Percentiles rank a stretch among this genome's conserved stretches.
Conservation (phyloP, 92 coral and sea anemone genomes). For the Blastomussa wellsi region DNA sequence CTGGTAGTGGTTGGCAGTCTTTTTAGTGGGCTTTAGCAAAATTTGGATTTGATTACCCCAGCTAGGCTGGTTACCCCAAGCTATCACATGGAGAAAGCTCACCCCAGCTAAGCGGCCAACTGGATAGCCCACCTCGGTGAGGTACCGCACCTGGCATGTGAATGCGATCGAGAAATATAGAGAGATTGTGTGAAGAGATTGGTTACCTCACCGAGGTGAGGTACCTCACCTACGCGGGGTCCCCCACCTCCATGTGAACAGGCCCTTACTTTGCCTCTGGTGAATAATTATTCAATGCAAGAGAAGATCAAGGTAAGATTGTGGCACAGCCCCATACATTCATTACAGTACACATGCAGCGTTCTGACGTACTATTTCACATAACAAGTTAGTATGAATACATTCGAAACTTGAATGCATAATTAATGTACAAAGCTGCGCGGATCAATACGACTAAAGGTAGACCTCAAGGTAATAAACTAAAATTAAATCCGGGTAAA, state of each 20-base stretch:
- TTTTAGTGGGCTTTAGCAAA: slow-evolving; percentile 14
- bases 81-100: slow-evolving; percentile 46
- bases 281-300: slow-evolving; percentile 1
- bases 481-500: too few relatives aligned
- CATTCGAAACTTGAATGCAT: neutral
- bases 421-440: too few relatives aligned
- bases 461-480: too few relatives aligned
- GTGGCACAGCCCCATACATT: neutral
- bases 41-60: slow-evolving; percentile 3
- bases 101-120: slow-evolving; percentile 39
- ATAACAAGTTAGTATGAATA: neutral
- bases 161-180: slow-evolving; percentile 28
- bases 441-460: too few relatives aligned
- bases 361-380: slow-evolving; percentile 1
- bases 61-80: slow-evolving; percentile 25
- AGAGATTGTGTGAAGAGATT: slow-evolving; percentile 31
- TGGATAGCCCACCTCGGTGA: slow-evolving; percentile 28
- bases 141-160: slow-evolving; percentile 33
- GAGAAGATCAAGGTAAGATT: slow-evolving; percentile 6
- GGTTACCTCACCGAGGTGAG: slow-evolving; percentile 3
- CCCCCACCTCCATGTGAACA: slow-evolving; percentile 22
- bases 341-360: too few relatives aligned
- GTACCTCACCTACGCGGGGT: slow-evolving; percentile 20
- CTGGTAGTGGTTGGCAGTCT: too few relatives aligned
- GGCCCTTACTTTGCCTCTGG: slow-evolving; percentile 3